phyloP scores from a whole-genome alignment of 2,888 invertebrate species.

The Nemotelus pantherinus region DNA sequence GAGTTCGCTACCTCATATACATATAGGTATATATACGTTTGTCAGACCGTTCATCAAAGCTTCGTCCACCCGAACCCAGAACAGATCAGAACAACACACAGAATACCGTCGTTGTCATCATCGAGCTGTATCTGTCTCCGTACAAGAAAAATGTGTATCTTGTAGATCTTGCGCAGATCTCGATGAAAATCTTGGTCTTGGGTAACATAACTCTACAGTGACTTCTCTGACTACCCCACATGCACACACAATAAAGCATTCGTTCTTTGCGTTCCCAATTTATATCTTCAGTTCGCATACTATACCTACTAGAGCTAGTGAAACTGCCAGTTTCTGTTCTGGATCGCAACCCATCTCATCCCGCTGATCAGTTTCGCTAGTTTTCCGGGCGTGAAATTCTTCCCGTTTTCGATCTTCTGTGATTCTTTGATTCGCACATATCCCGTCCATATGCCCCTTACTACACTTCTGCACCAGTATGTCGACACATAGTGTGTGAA shows the following conservation, averaged over 20 bases:
- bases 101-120: too few species aligned
- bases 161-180: slow-evolving; percentile 43
- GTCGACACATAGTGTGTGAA: background rate
- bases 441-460: background rate
- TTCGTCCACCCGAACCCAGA: too few species aligned
- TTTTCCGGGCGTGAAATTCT: slow-evolving; percentile 41
- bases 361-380: slow-evolving; percentile 28
- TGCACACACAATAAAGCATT: background rate
- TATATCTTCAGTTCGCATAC: slow-evolving; percentile 9
- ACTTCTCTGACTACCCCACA: background rate
- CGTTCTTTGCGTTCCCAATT: background rate
- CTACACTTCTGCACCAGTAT: background rate
- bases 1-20: too few species aligned
- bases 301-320: background rate
- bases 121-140: too few species aligned
- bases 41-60: too few species aligned
- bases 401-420: background rate
- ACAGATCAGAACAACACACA: too few species aligned
- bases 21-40: too few species aligned
- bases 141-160: slow-evolving; percentile 14
- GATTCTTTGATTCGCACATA: background rate
- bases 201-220: slow-evolving; percentile 38
- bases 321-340: slow-evolving; percentile 44
- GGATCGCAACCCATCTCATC: slow-evolving; percentile 45
- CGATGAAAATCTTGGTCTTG: slow-evolving; percentile 38